Conservation (phyloP, 2,888 invertebrate species). For the Amiota minor region DNA sequence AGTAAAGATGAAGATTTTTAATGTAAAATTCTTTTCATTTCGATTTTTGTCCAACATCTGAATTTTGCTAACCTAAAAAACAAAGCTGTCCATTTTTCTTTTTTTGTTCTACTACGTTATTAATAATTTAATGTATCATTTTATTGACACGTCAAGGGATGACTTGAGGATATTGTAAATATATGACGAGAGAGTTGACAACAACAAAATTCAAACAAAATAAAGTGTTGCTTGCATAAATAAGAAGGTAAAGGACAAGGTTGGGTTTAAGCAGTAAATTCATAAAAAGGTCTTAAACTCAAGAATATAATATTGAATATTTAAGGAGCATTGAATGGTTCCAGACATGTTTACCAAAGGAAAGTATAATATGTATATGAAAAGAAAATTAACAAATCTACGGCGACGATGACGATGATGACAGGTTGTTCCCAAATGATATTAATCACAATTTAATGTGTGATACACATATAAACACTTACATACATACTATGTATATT, state of each 20-base stretch:
- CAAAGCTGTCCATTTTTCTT: not conserved
- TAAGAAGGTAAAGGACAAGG: not conserved
- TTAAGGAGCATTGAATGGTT: too few relatives aligned
- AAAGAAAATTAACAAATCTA: too few relatives aligned
- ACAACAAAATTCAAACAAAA: not conserved
- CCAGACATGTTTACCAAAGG: too few relatives aligned
- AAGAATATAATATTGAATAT: not conserved
- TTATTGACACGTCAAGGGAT: slow-evolving; percentile 10
- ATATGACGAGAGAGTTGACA: not conserved
- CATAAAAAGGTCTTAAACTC: slow-evolving; percentile 1
- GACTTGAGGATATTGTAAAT: not conserved
- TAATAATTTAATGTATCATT: slow-evolving; percentile 9
- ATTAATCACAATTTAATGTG: too few relatives aligned
- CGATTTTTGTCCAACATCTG: not conserved
- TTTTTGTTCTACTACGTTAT: not conserved
- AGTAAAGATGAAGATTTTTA: not conserved
- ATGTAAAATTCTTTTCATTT: not conserved
- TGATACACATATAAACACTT: too few relatives aligned
- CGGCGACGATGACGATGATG: too few relatives aligned
- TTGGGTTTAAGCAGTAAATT: not conserved
- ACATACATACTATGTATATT: too few relatives aligned
- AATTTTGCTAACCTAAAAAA: not conserved
- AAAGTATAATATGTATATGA: too few relatives aligned
- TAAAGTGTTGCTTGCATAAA: not conserved
- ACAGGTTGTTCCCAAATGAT: too few relatives aligned